Percentiles rank a stretch among this genome's conserved stretches.
These are phyloP conservation scores for Ricordea florida DNA, from an alignment of 92 coral and sea anemone genomes.

Conservation along the genomic window DNA sequence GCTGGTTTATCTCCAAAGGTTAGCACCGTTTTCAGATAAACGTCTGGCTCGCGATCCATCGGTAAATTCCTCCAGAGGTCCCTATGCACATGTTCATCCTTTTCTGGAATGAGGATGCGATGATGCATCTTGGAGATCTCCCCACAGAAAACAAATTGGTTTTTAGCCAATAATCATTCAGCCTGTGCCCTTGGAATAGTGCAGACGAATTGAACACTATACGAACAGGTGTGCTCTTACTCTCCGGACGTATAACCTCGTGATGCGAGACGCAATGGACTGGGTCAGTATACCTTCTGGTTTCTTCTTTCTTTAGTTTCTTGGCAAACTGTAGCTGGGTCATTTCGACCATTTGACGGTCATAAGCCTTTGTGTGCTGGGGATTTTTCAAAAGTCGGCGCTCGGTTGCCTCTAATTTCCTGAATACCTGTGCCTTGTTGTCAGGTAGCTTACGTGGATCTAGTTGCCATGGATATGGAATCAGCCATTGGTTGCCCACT, in stretches of 20 bases:
- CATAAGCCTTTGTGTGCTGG: conserved; percentile 22
- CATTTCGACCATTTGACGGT: conserved; percentile 52
- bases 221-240: conserved; percentile 56
- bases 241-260: conserved; percentile 44
- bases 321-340: conserved; percentile 24
- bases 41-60: conserved; percentile 35
- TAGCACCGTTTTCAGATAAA: conserved; percentile 40
- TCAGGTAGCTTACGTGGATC: conserved; percentile 41
- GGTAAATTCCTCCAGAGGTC: conserved; percentile 60
- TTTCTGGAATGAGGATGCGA: conserved; percentile 46
- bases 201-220: conserved; percentile 65
- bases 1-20: conserved; percentile 73
- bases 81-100: conserved; percentile 66
- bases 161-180: conserved; percentile 69
- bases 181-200: conserved; percentile 47
- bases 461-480: conserved; percentile 50
- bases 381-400: conserved; percentile 25
- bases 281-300: conserved; percentile 13
- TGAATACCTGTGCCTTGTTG: conserved; percentile 11
- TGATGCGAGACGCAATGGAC: conserved; percentile 49
- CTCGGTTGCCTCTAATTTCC: conserved; percentile 43
- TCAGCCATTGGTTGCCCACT: conserved; percentile 49
- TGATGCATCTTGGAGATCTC: conserved; percentile 63
- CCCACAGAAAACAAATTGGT: conserved; percentile 35
- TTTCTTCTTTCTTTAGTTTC: conserved; percentile 17